Evolutionary conservation across 2,888 invertebrate genomes (phyloP).

Genomic region (Monopis laevigella): DNA sequence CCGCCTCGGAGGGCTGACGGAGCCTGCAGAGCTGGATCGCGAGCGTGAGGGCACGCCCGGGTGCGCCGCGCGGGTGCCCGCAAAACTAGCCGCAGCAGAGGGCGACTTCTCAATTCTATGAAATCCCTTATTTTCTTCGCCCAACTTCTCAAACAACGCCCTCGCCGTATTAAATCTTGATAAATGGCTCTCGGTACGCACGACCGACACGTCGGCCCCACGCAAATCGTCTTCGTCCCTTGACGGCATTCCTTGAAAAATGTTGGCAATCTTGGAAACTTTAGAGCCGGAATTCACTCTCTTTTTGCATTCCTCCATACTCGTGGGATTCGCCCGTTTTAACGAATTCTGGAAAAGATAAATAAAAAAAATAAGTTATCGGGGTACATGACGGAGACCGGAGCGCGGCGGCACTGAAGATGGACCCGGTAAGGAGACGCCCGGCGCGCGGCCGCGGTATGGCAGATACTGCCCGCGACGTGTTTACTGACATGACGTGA

Average conservation of each 20-base stretch:
- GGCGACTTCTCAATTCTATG: constrained; percentile 68
- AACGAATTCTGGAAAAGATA: constrained; percentile 51
- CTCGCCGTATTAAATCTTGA: constrained; percentile 92
- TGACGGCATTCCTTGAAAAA: constrained; percentile 82
- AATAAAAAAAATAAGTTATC: constrained; percentile 21
- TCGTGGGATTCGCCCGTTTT: constrained; percentile 61
- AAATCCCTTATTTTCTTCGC: constrained; percentile 73
- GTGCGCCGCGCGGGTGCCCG: constrained; percentile 60
- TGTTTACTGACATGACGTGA: constrained; percentile 36
- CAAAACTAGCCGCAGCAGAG: constrained; percentile 64
- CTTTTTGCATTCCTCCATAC: constrained; percentile 75
- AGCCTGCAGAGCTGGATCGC: constrained; percentile 75
- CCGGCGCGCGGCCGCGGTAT: too few species aligned
- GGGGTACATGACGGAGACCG: constrained; percentile 26
- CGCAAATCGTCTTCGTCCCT: constrained; percentile 62
- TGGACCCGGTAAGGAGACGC: constrained; percentile 29
- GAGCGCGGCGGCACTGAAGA: constrained; percentile 34
- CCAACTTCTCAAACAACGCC: constrained; percentile 90
- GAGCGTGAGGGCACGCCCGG: constrained; percentile 63
- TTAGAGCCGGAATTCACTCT: constrained; percentile 75
- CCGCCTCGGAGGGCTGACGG: constrained; percentile 65
- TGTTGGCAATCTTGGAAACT: constrained; percentile 91
- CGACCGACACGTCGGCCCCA: constrained; percentile 74
- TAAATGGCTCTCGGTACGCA: constrained; percentile 87
- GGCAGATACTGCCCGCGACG: constrained; percentile 31